Evolutionary conservation across 2,113 vertebrate genomes (phyloP), one percentile per base, ranked within the genome.

Genomic region (Etheostoma cragini): DNA sequence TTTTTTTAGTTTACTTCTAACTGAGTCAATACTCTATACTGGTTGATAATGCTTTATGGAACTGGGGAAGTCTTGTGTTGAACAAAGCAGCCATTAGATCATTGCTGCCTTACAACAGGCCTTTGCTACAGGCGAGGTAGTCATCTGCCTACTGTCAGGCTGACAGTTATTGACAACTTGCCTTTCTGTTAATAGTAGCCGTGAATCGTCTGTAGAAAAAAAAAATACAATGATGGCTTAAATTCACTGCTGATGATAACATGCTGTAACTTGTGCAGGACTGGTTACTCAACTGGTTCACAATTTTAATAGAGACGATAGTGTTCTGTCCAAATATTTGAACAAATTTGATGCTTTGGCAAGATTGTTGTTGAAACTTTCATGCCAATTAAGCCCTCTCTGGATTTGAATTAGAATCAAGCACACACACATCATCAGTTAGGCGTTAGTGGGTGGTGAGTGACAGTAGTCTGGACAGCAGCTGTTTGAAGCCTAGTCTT

Each of bases 101-200:
- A 46, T 33, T 58, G 26, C 19, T 49, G n/a, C 65, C 15, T 42
- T 24, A 58, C 21, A 72, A 58, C 30, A 30, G 30, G 30, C 30
- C 30, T 50, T 42, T 56, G 62, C 70, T 71, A 61, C 58, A 56
- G 33, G 35, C 5, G 3, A 11, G 19, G 65, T 63, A 6, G 60
- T 76, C 80, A 62, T 80, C 70, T 58, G 30, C 38, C 45, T 57
- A 60, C 42, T 66, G 14, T 73, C 58, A 74, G 33, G 46, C 49
- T 75, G 78, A 80, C 60, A 80, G 69, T 45, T 84, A 82, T 68
- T 82, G 87, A 66, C 76, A 71, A 53, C 56, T 58, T 16, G 49
- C 60, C 67, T 67, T 60, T 68, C 78, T 78, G 60, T 57, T 72
- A 75, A 74, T 50, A 77, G 54, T 64, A 67, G 78, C 45, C 17